Conservation (phyloP, 2,113 vertebrate species). For the Charina bottae region DNA sequence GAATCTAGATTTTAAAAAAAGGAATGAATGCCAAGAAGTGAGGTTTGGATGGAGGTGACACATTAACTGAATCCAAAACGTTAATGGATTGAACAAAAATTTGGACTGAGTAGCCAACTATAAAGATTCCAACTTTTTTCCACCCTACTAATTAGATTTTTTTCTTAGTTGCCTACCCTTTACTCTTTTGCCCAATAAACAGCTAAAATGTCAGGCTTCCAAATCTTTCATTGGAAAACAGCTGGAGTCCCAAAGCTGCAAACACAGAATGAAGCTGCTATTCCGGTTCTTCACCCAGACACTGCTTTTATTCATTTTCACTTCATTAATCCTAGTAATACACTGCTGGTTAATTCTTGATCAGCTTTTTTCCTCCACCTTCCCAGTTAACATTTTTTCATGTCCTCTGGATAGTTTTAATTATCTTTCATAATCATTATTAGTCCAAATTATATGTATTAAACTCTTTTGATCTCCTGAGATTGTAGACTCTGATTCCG, state of each 20-base stretch:
- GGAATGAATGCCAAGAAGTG: constrained; percentile 32
- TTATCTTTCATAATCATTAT: neutral
- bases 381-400: constrained; percentile 1
- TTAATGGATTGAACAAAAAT: constrained; percentile 38
- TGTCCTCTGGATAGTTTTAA: neutral
- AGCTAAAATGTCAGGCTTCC: neutral
- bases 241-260: constrained; percentile 15
- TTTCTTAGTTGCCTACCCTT: neutral
- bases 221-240: constrained; percentile 22
- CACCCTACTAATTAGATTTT: neutral
- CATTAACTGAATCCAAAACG: constrained; percentile 31
- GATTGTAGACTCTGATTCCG: neutral
- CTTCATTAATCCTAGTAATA: constrained; percentile 23
- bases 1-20: constrained; percentile 29
- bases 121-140: constrained; percentile 17
- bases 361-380: neutral
- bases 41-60: constrained; percentile 23
- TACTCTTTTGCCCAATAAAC: neutral
- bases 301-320: constrained; percentile 24
- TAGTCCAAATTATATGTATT: constrained; percentile 11
- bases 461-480: neutral
- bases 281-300: constrained; percentile 3
- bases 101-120: constrained; percentile 41
- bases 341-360: constrained; percentile 7
- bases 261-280: neutral